Evolutionary conservation across 2,797 vertebrate species (phyloP), one percentile per base, ranked within the genome.

Genomic region (Gymnocypris eckloni): DNA sequence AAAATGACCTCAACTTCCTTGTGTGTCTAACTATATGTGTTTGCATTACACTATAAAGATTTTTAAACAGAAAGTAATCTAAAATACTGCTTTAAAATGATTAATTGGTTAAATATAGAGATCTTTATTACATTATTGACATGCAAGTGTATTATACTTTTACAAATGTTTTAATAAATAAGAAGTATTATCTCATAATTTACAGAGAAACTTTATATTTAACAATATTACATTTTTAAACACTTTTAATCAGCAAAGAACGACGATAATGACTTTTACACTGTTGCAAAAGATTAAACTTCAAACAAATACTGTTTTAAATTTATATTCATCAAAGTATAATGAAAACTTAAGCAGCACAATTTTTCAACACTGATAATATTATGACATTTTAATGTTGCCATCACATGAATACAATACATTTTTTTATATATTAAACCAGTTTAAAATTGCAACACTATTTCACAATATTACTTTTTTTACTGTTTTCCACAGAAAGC

Each of bases 1-100:
- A 78, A 59, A 25, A 6, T 39, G 71, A 83, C 59, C 12, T 48
- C 56, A 83, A n/a, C 71, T 54, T 28, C 37, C 80, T 8, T 25
- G 4, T 1, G 0, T 59, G 12, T 45, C 9, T 9, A 59, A 78
- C 54, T 25, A 5, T 2, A 25, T 16, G 33, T 41, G 33, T 41
- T 59, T 15, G n/a, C 6, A 61, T 79, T 25, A 25, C 8, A 61
- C 54, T 61, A 43, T 79, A 25, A 18, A 61, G 25, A 79, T 61
- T 12, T 39, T 77, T n/a, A n/a, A 15, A 41, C 20, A 61, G 76
- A 59, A 61, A 59, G 22, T 0, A n/a, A 56, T 20, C 16, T 39
- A 56, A 56, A 76, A 54, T 48, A 33, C 25, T 33, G 10, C 15
- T 54, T 25, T 45, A 48, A 45, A 71, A 72, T 12, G 15, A 28